Evolutionary conservation across 2,888 invertebrate genomes (phyloP).

Genomic region (Nowickia ferox): DNA sequence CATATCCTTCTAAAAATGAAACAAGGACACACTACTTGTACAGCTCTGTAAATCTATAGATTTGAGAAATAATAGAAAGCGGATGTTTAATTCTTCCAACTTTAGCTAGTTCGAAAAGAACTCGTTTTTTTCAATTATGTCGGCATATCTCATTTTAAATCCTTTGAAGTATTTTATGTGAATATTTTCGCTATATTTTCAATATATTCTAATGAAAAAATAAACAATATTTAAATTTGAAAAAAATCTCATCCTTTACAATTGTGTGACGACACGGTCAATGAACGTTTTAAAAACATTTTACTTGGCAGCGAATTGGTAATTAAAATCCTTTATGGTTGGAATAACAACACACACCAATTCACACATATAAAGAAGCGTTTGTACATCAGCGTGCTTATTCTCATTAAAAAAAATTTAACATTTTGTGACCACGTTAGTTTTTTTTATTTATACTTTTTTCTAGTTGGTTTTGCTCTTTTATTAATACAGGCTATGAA

Average conservation of each 20-base stretch:
- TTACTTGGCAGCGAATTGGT: not conserved
- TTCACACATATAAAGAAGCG: not conserved
- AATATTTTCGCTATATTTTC: no score
- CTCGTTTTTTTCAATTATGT: no score
- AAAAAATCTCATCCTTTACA: not conserved
- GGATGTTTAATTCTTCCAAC: no score
- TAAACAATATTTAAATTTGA: not conserved
- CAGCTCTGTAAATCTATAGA: no score
- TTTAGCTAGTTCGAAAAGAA: no score
- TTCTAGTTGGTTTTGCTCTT: not conserved
- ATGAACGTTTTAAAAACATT: not conserved
- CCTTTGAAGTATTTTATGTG: no score
- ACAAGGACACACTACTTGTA: no score
- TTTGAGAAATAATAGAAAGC: no score
- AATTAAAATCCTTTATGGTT: conserved; percentile 25
- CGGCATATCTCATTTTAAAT: no score
- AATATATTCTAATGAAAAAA: no score
- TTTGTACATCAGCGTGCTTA: not conserved
- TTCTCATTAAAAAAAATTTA: conserved; percentile 9
- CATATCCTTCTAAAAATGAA: no score
- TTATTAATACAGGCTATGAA: not conserved
- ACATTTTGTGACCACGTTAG: conserved; percentile 16
- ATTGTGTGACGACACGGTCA: not conserved
- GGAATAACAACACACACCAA: not conserved
- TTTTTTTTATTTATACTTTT: not conserved